Percentiles rank a stretch among this genome's conserved stretches.
Conservation (phyloP, 2,888 invertebrate species). For the Pocota personata region DNA sequence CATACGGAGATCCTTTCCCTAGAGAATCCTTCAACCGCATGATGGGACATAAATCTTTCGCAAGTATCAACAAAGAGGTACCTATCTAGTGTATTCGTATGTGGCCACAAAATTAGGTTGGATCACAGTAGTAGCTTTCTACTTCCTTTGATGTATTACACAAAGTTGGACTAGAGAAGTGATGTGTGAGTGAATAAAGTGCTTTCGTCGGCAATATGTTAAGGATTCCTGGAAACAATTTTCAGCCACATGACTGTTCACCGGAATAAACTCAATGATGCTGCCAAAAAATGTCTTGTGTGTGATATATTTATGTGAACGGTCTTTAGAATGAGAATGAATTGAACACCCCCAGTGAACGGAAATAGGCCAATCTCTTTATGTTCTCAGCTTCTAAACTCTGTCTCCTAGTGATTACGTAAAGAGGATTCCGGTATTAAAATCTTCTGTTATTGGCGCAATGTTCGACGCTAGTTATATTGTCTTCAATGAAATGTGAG, state of each 20-base stretch:
- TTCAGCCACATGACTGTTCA: not conserved
- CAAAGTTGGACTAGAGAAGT: not conserved
- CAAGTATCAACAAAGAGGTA: not conserved
- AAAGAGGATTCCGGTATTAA: too few relatives aligned
- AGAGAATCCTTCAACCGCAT: not conserved
- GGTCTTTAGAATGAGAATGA: not conserved
- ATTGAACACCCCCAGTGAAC: too few relatives aligned
- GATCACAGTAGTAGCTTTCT: slow-evolving; percentile 3
- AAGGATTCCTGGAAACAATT: not conserved
- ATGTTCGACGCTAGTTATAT: too few relatives aligned
- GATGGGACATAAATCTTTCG: slow-evolving; percentile 21
- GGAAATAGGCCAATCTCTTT: too few relatives aligned
- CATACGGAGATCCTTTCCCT: not conserved
- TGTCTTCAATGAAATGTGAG: too few relatives aligned
- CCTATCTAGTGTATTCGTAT: not conserved
- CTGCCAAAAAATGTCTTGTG: not conserved
- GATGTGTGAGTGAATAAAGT: not conserved
- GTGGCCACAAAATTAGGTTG: slow-evolving; percentile 47
- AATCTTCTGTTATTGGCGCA: too few relatives aligned
- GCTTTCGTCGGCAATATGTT: slow-evolving; percentile 6
- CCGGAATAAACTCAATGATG: not conserved
- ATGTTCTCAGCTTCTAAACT: too few relatives aligned
- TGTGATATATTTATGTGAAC: not conserved
- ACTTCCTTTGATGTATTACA: slow-evolving; percentile 3
- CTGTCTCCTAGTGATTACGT: too few relatives aligned